These are phyloP conservation scores for Protaetia brevitarsis DNA, from an alignment of 1,140 invertebrate species.

Conservation along the genomic window DNA sequence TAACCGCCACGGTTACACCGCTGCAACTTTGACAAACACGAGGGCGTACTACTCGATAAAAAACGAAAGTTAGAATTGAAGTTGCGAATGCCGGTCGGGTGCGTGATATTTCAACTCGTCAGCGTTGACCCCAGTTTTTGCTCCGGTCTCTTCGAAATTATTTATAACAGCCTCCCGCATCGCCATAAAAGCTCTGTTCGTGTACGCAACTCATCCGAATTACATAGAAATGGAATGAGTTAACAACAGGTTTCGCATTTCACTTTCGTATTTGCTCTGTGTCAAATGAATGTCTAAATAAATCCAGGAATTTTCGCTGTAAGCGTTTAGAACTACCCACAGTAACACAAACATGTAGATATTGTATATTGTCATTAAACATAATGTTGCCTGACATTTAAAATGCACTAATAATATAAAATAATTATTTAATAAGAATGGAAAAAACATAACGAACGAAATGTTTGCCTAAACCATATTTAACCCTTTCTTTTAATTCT, in stretches of 20 bases:
- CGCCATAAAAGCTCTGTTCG: not conserved
- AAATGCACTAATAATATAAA: no score
- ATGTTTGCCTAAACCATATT: no score
- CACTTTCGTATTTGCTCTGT: not conserved
- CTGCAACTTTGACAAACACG: not conserved
- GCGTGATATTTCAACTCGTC: conserved; percentile 5
- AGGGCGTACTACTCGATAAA: not conserved
- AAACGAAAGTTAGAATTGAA: not conserved
- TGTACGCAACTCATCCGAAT: not conserved
- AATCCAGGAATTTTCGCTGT: not conserved
- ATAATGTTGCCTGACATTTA: no score
- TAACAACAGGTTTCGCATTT: not conserved
- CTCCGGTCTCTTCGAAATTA: not conserved
- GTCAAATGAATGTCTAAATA: not conserved
- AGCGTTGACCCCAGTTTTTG: not conserved
- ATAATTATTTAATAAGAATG: no score
- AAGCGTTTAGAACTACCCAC: not conserved
- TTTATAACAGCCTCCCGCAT: not conserved
- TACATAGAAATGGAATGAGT: not conserved
- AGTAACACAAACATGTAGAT: not conserved
- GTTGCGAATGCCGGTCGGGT: not conserved
- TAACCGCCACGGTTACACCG: not conserved
- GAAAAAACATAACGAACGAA: no score
- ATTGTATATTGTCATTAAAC: no score
- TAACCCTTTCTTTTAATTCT: no score